These are phyloP conservation scores for Osmoderma eremita DNA, from an alignment of 2,888 invertebrate genomes.

Conservation along the genomic window DNA sequence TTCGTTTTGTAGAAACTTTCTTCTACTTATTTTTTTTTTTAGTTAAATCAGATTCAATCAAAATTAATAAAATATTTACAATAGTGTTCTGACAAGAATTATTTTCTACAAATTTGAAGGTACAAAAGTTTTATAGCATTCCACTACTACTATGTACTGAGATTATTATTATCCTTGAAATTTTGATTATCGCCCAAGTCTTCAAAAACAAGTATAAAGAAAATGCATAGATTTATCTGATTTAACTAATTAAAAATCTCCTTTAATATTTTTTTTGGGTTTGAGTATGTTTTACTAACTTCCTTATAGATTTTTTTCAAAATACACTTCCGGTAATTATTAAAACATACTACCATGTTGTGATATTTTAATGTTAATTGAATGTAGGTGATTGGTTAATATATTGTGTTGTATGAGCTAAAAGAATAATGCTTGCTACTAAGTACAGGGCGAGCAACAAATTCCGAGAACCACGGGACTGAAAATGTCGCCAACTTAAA, in stretches of 20 bases:
- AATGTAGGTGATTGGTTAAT: background rate
- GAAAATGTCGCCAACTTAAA: too few species aligned
- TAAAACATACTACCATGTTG: conserved; percentile 26
- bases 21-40: background rate
- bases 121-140: background rate
- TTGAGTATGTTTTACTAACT: conserved; percentile 31
- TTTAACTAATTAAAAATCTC: conserved; percentile 14
- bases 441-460: too few species aligned
- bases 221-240: conserved; percentile 1
- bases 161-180: background rate
- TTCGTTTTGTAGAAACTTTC: conserved; percentile 10
- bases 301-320: conserved; percentile 10
- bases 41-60: conserved; percentile 25
- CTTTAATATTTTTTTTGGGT: conserved; percentile 4
- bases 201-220: background rate
- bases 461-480: too few species aligned
- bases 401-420: conserved; percentile 21
- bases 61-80: background rate
- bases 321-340: conserved; percentile 26
- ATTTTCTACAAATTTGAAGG: too few species aligned
- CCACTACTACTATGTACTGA: background rate
- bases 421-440: background rate
- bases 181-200: background rate
- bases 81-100: too few species aligned
- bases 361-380: conserved; percentile 36